phyloP scores from a whole-genome alignment of 2,797 vertebrate species.

The Chromis chromis region DNA sequence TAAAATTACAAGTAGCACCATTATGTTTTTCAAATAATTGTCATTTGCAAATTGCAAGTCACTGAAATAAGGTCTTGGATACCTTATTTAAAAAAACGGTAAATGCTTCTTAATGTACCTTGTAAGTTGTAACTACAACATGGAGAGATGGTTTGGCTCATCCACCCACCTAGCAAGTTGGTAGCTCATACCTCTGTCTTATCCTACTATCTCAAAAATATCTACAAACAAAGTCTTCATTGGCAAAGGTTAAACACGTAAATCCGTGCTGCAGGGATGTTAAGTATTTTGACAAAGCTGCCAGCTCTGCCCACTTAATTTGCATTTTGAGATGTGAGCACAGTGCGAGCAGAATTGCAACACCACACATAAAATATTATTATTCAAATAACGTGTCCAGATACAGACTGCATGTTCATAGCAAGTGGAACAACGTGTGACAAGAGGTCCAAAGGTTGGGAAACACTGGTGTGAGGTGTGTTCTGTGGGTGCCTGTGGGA shows the following conservation, averaged over 20 bases:
- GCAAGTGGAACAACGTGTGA: background rate
- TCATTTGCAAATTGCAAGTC: too few relatives aligned
- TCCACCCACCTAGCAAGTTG: slow-evolving; percentile 4
- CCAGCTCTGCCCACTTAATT: background rate
- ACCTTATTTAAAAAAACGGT: background rate
- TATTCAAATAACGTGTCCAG: background rate
- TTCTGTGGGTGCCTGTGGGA: too few relatives aligned
- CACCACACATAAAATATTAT: background rate
- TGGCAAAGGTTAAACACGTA: background rate
- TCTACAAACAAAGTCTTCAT: background rate
- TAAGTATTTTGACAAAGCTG: slow-evolving; percentile 7
- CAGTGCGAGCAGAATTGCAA: background rate
- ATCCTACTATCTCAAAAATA: background rate
- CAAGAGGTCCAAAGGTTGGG: too few relatives aligned
- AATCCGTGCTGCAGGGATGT: background rate
- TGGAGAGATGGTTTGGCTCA: background rate
- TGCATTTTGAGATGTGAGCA: slow-evolving; percentile 5
- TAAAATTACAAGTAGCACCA: too few relatives aligned
- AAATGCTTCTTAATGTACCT: background rate
- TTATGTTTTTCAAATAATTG: too few relatives aligned
- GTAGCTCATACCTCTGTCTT: background rate
- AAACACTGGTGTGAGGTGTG: background rate
- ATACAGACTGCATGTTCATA: background rate
- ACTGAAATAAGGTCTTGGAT: background rate
- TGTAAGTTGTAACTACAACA: background rate